A percentile compares a stretch with the other conserved stretches of the same genome.
These are phyloP conservation scores for Lasioglossum marginatum DNA, from an alignment of 2,888 invertebrate species.

Conservation along the genomic window DNA sequence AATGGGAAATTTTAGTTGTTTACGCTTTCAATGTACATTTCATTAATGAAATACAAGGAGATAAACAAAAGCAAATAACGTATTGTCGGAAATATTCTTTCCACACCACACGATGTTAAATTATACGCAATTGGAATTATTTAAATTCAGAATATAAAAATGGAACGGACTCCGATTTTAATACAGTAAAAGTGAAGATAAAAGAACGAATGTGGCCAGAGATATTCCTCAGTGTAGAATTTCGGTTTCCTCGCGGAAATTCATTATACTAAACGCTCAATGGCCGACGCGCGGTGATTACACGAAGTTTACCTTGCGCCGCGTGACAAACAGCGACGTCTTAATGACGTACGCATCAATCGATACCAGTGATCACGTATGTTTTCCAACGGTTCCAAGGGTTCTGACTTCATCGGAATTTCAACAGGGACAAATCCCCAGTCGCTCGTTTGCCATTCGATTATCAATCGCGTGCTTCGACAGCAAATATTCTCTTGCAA, in stretches of 20 bases:
- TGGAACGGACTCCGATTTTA: neutral
- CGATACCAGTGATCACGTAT: constrained; percentile 14
- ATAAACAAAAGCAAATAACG: neutral
- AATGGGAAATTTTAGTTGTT: neutral
- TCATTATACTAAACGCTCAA: neutral
- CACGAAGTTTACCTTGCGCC: neutral
- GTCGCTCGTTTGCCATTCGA: neutral
- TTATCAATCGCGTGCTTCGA: neutral
- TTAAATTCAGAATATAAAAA: neutral
- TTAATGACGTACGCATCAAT: constrained; percentile 27
- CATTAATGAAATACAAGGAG: neutral
- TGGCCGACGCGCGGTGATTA: neutral
- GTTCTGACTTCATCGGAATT: neutral
- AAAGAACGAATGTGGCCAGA: neutral
- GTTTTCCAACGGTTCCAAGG: constrained; percentile 1
- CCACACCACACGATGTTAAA: too few relatives aligned
- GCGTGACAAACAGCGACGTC: constrained; percentile 12
- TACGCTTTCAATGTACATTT: neutral
- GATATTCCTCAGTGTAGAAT: neutral
- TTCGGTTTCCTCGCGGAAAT: neutral
- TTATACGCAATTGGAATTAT: neutral
- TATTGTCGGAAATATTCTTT: too few relatives aligned
- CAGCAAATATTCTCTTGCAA: neutral
- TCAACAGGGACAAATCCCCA: neutral
- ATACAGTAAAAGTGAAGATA: neutral